Percentiles rank a stretch among this genome's conserved stretches.
These are phyloP conservation scores for Cephus cinctus DNA, from an alignment of 1,140 invertebrate species.

Conservation along the genomic window DNA sequence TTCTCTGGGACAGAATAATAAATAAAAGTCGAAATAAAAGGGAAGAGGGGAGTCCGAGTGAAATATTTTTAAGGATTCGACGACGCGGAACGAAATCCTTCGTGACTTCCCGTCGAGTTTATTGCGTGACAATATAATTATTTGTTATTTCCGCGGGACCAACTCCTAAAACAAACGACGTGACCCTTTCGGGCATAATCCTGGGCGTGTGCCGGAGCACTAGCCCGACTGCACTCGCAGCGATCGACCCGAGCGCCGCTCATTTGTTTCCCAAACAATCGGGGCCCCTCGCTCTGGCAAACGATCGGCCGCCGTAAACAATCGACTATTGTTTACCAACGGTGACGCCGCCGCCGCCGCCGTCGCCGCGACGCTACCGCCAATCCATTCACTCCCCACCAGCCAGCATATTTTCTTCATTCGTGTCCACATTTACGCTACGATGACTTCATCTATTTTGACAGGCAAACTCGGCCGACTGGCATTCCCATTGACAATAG, in stretches of 20 bases:
- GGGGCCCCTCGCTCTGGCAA: too few species aligned
- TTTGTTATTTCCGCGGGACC: constrained; percentile 24
- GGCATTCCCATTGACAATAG: too few species aligned
- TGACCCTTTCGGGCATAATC: constrained; percentile 8
- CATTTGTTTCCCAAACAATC: constrained; percentile 37
- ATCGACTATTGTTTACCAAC: too few species aligned
- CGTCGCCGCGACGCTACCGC: not conserved
- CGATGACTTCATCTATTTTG: not conserved
- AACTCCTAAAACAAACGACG: constrained; percentile 13
- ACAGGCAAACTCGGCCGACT: too few species aligned
- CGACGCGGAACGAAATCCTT: constrained; percentile 20
- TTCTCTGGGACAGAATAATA: too few species aligned
- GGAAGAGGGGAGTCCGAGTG: too few species aligned
- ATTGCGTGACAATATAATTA: constrained; percentile 50
- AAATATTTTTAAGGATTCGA: constrained; percentile 18
- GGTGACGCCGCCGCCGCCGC: too few species aligned
- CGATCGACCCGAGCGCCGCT: constrained; percentile 19
- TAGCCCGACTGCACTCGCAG: constrained; percentile 7
- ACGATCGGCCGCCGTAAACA: constrained; percentile 28
- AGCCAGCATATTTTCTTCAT: too few species aligned
- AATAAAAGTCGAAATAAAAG: too few species aligned
- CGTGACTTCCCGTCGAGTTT: constrained; percentile 27
- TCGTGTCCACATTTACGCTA: too few species aligned
- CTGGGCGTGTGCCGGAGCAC: constrained; percentile 22
- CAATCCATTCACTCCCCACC: not conserved